Conservation (phyloP, 2,113 vertebrate genomes). For the Eurypyga helias region DNA sequence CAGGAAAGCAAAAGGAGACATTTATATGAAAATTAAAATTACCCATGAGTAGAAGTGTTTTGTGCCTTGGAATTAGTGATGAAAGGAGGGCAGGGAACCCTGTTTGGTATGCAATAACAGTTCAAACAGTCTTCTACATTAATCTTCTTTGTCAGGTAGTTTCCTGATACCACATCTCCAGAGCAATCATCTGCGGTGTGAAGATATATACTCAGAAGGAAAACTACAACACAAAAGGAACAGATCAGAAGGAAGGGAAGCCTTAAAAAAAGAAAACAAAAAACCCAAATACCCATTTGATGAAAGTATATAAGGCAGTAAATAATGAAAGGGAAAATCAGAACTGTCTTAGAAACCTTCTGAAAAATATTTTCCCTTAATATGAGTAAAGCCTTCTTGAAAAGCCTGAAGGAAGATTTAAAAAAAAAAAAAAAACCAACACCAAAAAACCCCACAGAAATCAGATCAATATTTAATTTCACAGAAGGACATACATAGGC, state of each 20-base stretch:
- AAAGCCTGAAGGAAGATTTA: background rate
- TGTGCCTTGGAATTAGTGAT: background rate
- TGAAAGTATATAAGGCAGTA: background rate
- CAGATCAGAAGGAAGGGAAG: background rate
- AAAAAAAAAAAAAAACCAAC: background rate
- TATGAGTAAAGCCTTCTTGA: background rate
- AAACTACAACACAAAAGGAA: background rate
- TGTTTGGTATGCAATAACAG: conserved; percentile 48
- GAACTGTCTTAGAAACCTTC: background rate
- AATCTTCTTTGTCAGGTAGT: conserved; percentile 54
- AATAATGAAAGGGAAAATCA: background rate
- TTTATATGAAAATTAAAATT: conserved; percentile 37
- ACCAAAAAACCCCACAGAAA: background rate
- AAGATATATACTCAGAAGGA: background rate
- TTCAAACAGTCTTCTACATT: conserved; percentile 26
- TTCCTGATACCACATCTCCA: conserved; percentile 8
- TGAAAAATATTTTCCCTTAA: background rate
- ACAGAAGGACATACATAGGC: background rate
- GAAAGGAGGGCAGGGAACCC: conserved; percentile 6
- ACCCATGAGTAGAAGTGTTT: background rate
- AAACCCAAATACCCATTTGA: background rate
- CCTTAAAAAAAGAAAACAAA: background rate
- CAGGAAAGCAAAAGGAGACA: background rate
- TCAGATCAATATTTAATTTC: conserved; percentile 27
- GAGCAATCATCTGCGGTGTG: background rate